Percentiles rank a stretch among this genome's conserved stretches.
Conservation (phyloP, 37 sponge, comb jelly and placozoan genomes). For the Cliona cf. orientalis region DNA sequence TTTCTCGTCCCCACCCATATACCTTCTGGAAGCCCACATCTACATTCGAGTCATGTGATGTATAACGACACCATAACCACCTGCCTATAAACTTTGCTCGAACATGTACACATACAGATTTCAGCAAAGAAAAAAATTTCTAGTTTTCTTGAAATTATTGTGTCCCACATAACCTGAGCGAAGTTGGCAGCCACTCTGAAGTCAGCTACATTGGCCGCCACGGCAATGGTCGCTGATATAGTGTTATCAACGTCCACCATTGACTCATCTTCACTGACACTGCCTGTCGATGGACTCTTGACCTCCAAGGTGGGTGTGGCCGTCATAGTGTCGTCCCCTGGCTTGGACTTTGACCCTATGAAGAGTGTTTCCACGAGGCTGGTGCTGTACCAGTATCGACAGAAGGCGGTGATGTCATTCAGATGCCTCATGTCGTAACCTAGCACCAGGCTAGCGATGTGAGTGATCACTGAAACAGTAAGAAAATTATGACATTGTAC, state of each 20-base stretch:
- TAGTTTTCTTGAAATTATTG: no score
- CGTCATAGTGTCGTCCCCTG: background rate
- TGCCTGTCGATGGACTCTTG: background rate
- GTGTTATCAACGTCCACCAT: slow-evolving; percentile 10
- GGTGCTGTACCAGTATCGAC: slow-evolving; percentile 86
- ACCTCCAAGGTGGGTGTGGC: background rate
- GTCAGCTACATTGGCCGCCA: slow-evolving; percentile 66
- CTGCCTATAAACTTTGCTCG: no score
- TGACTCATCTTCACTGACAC: background rate
- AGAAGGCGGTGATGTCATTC: slow-evolving; percentile 84
- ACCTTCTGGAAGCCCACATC: no score
- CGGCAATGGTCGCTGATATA: slow-evolving; percentile 63
- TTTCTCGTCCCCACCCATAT: no score
- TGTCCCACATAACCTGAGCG: slow-evolving; percentile 87
- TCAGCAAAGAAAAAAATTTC: no score
- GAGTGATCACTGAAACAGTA: slow-evolving; percentile 18
- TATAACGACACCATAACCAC: no score
- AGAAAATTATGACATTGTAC: background rate
- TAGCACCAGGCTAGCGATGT: slow-evolving; percentile 77
- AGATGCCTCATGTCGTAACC: slow-evolving; percentile 83
- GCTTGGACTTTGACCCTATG: slow-evolving; percentile 63
- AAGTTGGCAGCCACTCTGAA: slow-evolving; percentile 71
- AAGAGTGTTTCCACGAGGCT: slow-evolving; percentile 75
- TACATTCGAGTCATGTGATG: no score
- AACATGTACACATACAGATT: no score